Evolutionary conservation across 1,140 invertebrate genomes (phyloP).

Genomic region (Notospermus geniculatus): DNA sequence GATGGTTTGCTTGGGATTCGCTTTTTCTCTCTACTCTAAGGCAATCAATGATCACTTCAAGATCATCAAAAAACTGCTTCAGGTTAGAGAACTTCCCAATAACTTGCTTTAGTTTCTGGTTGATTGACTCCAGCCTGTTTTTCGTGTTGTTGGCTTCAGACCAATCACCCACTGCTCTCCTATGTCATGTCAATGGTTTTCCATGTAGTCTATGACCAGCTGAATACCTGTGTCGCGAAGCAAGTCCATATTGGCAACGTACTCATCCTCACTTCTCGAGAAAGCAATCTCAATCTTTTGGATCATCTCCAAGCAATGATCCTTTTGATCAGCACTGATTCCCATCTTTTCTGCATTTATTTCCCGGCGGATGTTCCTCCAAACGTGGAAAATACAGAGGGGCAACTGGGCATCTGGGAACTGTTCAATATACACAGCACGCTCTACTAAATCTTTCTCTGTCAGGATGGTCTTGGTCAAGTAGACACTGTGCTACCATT

Average conservation of each 20-base stretch:
- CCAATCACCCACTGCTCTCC: neutral
- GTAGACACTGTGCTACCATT: too few relatives aligned
- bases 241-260: neutral
- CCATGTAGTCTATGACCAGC: neutral
- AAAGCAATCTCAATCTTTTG: neutral
- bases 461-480: too few relatives aligned
- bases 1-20: too few relatives aligned
- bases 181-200: neutral
- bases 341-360: neutral
- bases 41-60: neutral
- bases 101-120: neutral
- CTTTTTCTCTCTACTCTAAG: neutral
- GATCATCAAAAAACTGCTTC: constrained; percentile 1
- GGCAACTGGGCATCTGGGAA: too few relatives aligned
- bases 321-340: neutral
- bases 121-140: neutral
- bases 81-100: neutral
- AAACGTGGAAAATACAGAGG: neutral
- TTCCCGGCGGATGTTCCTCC: neutral
- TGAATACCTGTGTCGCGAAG: neutral
- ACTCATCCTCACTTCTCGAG: neutral
- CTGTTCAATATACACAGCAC: too few relatives aligned
- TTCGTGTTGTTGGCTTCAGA: neutral
- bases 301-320: neutral
- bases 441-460: too few relatives aligned